A percentile compares a stretch with the other conserved stretches of the same genome.
phyloP scores from a whole-genome alignment of 2,888 invertebrate genomes.

The Thera britannica region DNA sequence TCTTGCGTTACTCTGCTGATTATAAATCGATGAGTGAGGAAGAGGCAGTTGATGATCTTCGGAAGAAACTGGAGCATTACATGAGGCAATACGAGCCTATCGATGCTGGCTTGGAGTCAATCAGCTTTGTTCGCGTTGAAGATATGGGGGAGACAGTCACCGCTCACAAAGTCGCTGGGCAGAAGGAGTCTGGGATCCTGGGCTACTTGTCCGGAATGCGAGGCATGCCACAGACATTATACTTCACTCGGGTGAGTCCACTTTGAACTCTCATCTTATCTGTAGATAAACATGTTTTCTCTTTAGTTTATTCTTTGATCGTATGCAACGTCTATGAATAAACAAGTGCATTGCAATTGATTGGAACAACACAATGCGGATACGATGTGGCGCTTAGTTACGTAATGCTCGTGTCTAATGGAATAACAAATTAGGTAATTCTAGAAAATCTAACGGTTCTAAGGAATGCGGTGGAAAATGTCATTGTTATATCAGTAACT shows the following conservation, averaged over 20 bases:
- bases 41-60: slow-evolving; percentile 91
- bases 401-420: slow-evolving; percentile 1
- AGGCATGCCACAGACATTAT: slow-evolving; percentile 92
- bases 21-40: slow-evolving; percentile 92
- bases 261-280: slow-evolving; percentile 18
- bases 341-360: slow-evolving; percentile 26
- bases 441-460: too few species aligned
- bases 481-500: not conserved
- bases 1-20: slow-evolving; percentile 94
- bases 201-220: slow-evolving; percentile 95
- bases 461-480: not conserved
- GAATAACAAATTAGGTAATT: slow-evolving; percentile 3
- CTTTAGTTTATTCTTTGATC: slow-evolving; percentile 29
- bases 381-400: slow-evolving; percentile 3
- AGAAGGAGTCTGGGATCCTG: slow-evolving; percentile 93
- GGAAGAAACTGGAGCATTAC: slow-evolving; percentile 93
- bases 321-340: slow-evolving; percentile 23
- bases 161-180: slow-evolving; percentile 89
- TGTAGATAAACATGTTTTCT: slow-evolving; percentile 45
- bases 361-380: slow-evolving; percentile 24
- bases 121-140: slow-evolving; percentile 79
- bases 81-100: slow-evolving; percentile 92
- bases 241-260: slow-evolving; percentile 92
- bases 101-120: slow-evolving; percentile 84
- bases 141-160: slow-evolving; percentile 88